These are phyloP conservation scores for Scelioninae gen. 1 DNA, from an alignment of 2,888 invertebrate species.

Conservation along the genomic window DNA sequence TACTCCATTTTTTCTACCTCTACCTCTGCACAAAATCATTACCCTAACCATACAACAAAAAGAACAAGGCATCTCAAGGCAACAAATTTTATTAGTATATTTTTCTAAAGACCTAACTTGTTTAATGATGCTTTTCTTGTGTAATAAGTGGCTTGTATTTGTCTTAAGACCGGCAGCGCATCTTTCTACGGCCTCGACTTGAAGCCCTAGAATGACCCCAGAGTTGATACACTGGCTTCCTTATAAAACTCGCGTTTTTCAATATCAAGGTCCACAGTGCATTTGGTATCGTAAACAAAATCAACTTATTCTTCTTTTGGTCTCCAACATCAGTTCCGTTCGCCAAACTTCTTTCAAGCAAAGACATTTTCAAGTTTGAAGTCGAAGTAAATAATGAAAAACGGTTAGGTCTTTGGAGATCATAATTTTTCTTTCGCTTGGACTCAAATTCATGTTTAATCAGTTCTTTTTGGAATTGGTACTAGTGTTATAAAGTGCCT, in stretches of 20 bases:
- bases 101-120: conserved; percentile 28
- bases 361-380: background rate
- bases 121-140: conserved; percentile 54
- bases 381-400: conserved; percentile 20
- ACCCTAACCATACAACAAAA: background rate
- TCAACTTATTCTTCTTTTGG: conserved; percentile 15
- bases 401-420: conserved; percentile 36
- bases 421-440: background rate
- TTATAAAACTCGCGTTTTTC: conserved; percentile 80
- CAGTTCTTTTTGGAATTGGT: background rate
- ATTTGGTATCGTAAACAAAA: conserved; percentile 33
- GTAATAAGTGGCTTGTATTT: conserved; percentile 61
- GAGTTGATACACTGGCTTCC: conserved; percentile 78
- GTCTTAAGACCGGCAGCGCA: conserved; percentile 51
- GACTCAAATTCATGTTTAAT: background rate
- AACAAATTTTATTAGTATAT: conserved; percentile 29
- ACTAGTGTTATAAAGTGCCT: conserved; percentile 3
- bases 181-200: conserved; percentile 70
- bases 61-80: background rate
- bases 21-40: background rate
- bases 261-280: conserved; percentile 80
- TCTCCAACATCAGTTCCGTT: conserved; percentile 43
- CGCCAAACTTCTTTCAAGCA: background rate
- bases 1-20: no score
- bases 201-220: conserved; percentile 80